These are phyloP conservation scores for Bombus sibiricus DNA, from an alignment of 1,140 invertebrate genomes.

Conservation along the genomic window DNA sequence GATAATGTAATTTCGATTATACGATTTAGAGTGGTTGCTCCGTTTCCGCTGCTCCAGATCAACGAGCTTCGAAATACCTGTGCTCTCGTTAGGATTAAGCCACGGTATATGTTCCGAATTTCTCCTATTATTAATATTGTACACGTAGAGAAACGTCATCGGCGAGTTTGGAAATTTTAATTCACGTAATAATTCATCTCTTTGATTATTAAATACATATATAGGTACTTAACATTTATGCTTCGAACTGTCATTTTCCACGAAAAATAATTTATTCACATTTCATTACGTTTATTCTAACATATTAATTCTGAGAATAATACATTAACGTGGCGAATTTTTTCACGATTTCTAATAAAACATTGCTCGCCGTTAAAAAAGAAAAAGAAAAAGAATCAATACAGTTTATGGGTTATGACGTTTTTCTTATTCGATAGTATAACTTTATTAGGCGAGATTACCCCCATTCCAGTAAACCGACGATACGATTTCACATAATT, in stretches of 20 bases:
- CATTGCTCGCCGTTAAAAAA: neutral
- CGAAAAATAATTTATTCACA: too few relatives aligned
- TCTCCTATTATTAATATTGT: neutral
- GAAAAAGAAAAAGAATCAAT: neutral
- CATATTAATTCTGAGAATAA: too few relatives aligned
- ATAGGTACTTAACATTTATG: too few relatives aligned
- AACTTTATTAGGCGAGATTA: too few relatives aligned
- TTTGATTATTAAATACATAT: neutral
- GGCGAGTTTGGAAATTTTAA: neutral
- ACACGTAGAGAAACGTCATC: neutral
- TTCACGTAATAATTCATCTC: neutral
- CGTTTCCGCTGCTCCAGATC: neutral
- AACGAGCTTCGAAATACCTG: neutral
- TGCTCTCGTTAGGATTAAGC: neutral
- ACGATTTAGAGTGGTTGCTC: neutral
- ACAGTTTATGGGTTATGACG: neutral
- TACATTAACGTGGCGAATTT: accelerated
- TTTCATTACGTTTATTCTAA: too few relatives aligned
- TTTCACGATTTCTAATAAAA: accelerated
- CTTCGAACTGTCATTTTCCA: too few relatives aligned
- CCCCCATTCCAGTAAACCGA: neutral
- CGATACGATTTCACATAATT: too few relatives aligned
- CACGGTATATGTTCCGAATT: neutral
- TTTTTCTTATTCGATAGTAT: too few relatives aligned
- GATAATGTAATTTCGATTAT: slow-evolving; percentile 51